Conservation (phyloP, 2,888 invertebrate genomes). For the Tachina fera region DNA sequence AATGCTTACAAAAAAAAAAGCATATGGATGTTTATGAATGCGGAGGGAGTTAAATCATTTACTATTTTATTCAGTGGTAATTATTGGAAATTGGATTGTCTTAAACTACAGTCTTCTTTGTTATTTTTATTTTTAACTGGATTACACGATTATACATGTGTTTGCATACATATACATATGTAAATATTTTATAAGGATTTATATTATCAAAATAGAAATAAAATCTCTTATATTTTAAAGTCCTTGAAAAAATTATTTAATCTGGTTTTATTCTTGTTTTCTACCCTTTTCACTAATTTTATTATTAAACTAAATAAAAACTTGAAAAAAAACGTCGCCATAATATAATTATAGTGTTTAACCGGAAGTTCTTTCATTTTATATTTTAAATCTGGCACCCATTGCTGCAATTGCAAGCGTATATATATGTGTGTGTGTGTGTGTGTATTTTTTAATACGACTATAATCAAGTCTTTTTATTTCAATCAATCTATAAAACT, state of each 20-base stretch:
- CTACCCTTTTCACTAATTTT: slow-evolving; percentile 66
- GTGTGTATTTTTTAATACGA: not conserved
- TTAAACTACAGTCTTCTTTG: not conserved
- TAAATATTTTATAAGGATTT: slow-evolving; percentile 54
- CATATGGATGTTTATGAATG: not conserved
- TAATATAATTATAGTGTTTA: slow-evolving; percentile 67
- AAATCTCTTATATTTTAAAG: slow-evolving; percentile 18
- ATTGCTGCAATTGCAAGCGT: slow-evolving; percentile 39
- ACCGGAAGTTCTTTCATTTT: slow-evolving; percentile 79
- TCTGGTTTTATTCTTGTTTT: slow-evolving; percentile 26
- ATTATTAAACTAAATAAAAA: slow-evolving; percentile 55
- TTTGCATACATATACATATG: no score
- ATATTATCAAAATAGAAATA: slow-evolving; percentile 23
- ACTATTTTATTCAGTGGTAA: slow-evolving; percentile 44
- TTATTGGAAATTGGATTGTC: slow-evolving; percentile 66
- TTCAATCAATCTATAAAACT: slow-evolving; percentile 50
- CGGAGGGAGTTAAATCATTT: slow-evolving; percentile 42
- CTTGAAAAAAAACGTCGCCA: slow-evolving; percentile 58
- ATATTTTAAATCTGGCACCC: slow-evolving; percentile 57
- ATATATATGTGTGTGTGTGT: not conserved
- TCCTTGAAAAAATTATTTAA: slow-evolving; percentile 40
- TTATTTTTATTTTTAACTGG: slow-evolving; percentile 5
- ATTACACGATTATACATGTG: slow-evolving; percentile 33
- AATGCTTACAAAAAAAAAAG: not conserved
- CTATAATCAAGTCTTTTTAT: slow-evolving; percentile 32